These are phyloP conservation scores for Chirona hameri DNA, from an alignment of 2,888 invertebrate genomes.

Conservation along the genomic window DNA sequence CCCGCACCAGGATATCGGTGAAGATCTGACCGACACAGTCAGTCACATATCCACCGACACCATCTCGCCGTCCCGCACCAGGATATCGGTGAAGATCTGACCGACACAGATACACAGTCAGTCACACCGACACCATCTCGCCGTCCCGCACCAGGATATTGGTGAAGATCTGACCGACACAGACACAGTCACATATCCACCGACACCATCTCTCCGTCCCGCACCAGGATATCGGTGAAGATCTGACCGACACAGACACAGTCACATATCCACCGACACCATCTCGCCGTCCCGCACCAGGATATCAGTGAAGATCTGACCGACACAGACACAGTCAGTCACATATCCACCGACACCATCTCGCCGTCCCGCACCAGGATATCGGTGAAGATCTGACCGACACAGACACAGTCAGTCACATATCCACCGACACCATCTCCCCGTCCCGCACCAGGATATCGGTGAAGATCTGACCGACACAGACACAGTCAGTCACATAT, in stretches of 20 bases:
- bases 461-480: slow-evolving; percentile 67
- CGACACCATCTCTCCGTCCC: slow-evolving; percentile 98
- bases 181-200: slow-evolving; percentile 63
- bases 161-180: slow-evolving; percentile 67
- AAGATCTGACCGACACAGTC: slow-evolving; percentile 60
- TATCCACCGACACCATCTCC: slow-evolving; percentile 99
- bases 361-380: slow-evolving; percentile 96
- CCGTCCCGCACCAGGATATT: slow-evolving; percentile 96
- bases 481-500: slow-evolving; percentile 47
- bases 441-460: slow-evolving; percentile 96
- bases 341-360: slow-evolving; percentile 96
- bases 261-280: slow-evolving; percentile 88
- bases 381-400: slow-evolving; percentile 77
- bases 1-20: slow-evolving; percentile 92
- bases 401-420: too few species aligned
- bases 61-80: slow-evolving; percentile 97
- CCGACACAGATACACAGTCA: background rate
- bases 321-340: too few species aligned
- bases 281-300: slow-evolving; percentile 96
- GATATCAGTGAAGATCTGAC: slow-evolving; percentile 87
- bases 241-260: slow-evolving; percentile 52
- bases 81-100: slow-evolving; percentile 88
- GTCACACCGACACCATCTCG: slow-evolving; percentile 90
- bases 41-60: slow-evolving; percentile 84
- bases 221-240: slow-evolving; percentile 93